These are phyloP conservation scores for Eurystomus gularis DNA, from an alignment of 2,113 vertebrate genomes.

Conservation along the genomic window DNA sequence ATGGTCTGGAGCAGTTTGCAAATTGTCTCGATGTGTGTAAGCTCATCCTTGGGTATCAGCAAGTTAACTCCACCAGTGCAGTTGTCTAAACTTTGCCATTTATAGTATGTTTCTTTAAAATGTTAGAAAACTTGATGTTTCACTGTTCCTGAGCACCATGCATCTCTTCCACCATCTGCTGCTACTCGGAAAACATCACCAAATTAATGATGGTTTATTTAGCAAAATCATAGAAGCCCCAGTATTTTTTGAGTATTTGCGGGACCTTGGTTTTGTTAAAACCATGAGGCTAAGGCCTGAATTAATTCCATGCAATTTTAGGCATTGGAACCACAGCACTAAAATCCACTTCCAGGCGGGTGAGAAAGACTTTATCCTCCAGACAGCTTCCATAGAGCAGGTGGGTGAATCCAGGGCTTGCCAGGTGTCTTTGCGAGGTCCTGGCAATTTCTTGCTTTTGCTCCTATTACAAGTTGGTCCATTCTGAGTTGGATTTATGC, in stretches of 20 bases:
- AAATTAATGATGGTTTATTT: neutral
- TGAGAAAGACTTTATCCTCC: neutral
- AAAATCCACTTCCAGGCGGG: neutral
- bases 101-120: neutral
- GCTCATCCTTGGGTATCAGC: neutral
- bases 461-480: neutral
- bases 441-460: neutral
- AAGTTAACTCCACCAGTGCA: neutral
- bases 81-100: neutral
- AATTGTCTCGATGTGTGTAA: neutral
- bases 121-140: neutral
- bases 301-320: neutral
- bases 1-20: neutral
- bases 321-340: neutral
- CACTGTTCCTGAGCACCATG: neutral
- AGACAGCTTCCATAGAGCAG: neutral
- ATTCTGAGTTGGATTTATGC: neutral
- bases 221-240: neutral
- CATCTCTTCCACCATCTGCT: neutral
- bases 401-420: neutral
- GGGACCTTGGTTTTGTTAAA: neutral
- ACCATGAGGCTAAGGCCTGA: neutral
- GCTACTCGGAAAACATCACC: neutral
- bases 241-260: neutral
- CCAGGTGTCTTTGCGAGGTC: neutral